Percentiles rank a stretch among this genome's conserved stretches.
Evolutionary conservation across 2,113 vertebrate species (phyloP).

Genomic region (Aleadryas rufinucha): DNA sequence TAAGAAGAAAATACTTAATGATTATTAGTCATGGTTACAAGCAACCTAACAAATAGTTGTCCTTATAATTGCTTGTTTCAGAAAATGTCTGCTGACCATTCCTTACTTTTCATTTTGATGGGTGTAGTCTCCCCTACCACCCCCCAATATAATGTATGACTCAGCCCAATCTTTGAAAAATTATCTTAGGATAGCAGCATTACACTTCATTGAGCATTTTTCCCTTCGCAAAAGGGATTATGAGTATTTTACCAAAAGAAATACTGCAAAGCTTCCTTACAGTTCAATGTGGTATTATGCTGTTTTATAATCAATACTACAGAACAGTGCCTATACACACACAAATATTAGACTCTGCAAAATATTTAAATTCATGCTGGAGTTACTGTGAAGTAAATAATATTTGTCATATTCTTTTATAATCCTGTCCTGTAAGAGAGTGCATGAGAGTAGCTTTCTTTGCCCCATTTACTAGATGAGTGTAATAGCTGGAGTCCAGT

Average conservation of each 20-base stretch:
- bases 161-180: not conserved
- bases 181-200: not conserved
- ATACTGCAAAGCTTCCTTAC: not conserved
- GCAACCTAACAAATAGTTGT: not conserved
- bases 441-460: not conserved
- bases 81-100: not conserved
- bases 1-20: not conserved
- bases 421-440: not conserved
- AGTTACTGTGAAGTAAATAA: not conserved
- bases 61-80: not conserved
- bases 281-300: not conserved
- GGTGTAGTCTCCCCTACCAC: not conserved
- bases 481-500: not conserved
- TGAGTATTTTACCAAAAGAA: not conserved
- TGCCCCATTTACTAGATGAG: constrained; percentile 12
- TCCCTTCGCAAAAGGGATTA: not conserved
- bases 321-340: not conserved
- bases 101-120: not conserved
- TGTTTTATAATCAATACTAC: not conserved
- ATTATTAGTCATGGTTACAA: not conserved
- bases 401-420: not conserved
- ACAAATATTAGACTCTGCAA: not conserved
- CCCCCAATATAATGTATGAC: not conserved
- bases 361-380: constrained; percentile 1
- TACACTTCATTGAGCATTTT: not conserved